Conservation (phyloP, 2,888 invertebrate species). For the Erebia aethiops region DNA sequence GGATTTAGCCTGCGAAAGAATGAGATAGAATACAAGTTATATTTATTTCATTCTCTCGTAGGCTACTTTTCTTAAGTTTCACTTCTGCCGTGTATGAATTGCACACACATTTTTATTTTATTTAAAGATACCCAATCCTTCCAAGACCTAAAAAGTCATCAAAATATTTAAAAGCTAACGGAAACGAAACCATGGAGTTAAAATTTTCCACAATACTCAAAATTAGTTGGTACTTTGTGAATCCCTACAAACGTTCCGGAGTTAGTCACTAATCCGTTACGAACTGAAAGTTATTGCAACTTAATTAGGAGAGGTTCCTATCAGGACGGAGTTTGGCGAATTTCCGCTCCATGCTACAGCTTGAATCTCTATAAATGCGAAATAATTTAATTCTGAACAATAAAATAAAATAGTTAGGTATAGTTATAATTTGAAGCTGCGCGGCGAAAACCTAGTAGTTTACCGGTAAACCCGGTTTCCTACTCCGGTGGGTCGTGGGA, state of each 20-base stretch:
- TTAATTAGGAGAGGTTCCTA: constrained; percentile 27
- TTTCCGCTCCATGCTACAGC: constrained; percentile 21
- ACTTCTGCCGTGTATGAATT: too few relatives aligned
- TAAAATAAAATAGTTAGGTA: neutral
- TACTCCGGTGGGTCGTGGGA: too few relatives aligned
- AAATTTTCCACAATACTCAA: constrained; percentile 5
- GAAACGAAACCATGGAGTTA: neutral
- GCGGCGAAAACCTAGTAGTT: too few relatives aligned
- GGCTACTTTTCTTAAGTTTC: too few relatives aligned
- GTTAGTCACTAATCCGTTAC: constrained; percentile 38
- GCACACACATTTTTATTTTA: too few relatives aligned
- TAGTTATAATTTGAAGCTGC: neutral
- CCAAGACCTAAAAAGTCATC: too few relatives aligned
- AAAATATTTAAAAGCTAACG: neutral
- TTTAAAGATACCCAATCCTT: too few relatives aligned
- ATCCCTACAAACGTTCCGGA: constrained; percentile 29
- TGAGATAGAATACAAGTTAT: too few relatives aligned
- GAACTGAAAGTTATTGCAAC: constrained; percentile 41
- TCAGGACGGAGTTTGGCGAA: constrained; percentile 26
- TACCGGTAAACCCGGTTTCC: too few relatives aligned
- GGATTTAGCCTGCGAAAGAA: too few relatives aligned
- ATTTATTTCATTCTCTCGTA: too few relatives aligned
- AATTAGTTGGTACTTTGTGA: constrained; percentile 25
- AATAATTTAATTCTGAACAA: constrained; percentile 1
- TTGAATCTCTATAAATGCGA: constrained; percentile 21